These are phyloP conservation scores for Pollenia labialis DNA, from an alignment of 2,888 invertebrate species.

Conservation along the genomic window DNA sequence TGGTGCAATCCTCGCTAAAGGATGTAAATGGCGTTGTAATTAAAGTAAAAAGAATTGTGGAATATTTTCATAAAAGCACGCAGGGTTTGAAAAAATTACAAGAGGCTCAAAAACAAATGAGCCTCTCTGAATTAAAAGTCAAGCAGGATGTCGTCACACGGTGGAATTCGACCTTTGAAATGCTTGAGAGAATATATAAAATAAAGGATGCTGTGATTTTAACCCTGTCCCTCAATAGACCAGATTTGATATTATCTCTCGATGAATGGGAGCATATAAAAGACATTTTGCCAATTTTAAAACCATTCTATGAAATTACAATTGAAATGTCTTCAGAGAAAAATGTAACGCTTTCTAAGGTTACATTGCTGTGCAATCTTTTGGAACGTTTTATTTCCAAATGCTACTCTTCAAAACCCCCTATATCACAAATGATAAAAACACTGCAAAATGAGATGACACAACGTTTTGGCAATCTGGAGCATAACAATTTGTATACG, in stretches of 20 bases:
- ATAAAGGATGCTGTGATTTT: slow-evolving; percentile 37
- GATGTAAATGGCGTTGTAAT: slow-evolving; percentile 2
- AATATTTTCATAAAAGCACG: slow-evolving; percentile 26
- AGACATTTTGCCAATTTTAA: background rate
- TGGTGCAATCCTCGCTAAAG: slow-evolving; percentile 27
- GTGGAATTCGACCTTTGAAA: slow-evolving; percentile 58
- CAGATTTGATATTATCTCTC: background rate
- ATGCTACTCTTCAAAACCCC: background rate
- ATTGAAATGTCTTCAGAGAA: slow-evolving; percentile 25
- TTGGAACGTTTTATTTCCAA: slow-evolving; percentile 2
- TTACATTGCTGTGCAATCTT: slow-evolving; percentile 34
- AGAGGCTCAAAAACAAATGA: background rate
- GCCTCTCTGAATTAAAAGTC: slow-evolving; percentile 5
- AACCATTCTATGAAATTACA: slow-evolving; percentile 21
- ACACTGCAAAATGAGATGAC: slow-evolving; percentile 6
- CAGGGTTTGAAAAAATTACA: background rate
- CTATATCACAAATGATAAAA: background rate
- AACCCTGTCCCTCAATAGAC: background rate
- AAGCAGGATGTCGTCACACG: slow-evolving; percentile 12
- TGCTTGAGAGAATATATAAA: slow-evolving; percentile 27
- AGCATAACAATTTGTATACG: slow-evolving; percentile 18
- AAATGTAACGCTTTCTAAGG: slow-evolving; percentile 10
- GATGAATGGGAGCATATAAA: slow-evolving; percentile 24
- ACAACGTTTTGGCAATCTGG: slow-evolving; percentile 1
- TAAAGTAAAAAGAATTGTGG: slow-evolving; percentile 40